Conservation (phyloP, 2,888 invertebrate genomes). For the Hydraecia micacea region DNA sequence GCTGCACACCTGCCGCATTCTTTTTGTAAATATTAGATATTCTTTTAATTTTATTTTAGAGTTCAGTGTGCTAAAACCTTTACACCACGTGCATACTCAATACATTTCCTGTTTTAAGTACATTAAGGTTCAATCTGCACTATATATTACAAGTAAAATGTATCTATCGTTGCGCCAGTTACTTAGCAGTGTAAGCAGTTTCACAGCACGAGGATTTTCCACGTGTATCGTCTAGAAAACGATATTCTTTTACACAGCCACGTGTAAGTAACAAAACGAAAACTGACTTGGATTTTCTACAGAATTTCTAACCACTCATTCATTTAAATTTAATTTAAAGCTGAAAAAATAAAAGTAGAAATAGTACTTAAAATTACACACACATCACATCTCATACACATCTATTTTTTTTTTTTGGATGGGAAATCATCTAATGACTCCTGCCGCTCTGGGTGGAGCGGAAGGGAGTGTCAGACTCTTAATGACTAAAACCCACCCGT, state of each 20-base stretch:
- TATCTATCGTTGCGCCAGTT: conserved; percentile 32
- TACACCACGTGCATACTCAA: conserved; percentile 57
- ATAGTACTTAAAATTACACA: not conserved
- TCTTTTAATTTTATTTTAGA: not conserved
- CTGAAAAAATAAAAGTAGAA: not conserved
- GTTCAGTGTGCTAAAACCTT: conserved; percentile 29
- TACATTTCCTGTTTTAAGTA: conserved; percentile 53
- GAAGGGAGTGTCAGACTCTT: no score
- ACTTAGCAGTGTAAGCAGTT: conserved; percentile 20
- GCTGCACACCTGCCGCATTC: no score
- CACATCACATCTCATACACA: no score
- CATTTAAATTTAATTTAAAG: not conserved
- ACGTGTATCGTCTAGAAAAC: conserved; percentile 26
- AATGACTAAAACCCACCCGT: no score
- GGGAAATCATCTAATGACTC: no score
- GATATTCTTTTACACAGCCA: conserved; percentile 11
- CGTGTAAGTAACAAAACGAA: conserved; percentile 6
- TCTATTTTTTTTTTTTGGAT: no score
- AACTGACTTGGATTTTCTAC: not conserved
- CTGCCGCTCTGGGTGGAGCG: no score
- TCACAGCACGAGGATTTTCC: conserved; percentile 6
- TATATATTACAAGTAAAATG: conserved; percentile 47
- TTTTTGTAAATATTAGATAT: not conserved
- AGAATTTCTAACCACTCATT: not conserved
- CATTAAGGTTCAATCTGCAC: conserved; percentile 45